Base-by-base conservation (phyloP, 2,888 invertebrate species). In the Cerastis rubricosa region DNA sequence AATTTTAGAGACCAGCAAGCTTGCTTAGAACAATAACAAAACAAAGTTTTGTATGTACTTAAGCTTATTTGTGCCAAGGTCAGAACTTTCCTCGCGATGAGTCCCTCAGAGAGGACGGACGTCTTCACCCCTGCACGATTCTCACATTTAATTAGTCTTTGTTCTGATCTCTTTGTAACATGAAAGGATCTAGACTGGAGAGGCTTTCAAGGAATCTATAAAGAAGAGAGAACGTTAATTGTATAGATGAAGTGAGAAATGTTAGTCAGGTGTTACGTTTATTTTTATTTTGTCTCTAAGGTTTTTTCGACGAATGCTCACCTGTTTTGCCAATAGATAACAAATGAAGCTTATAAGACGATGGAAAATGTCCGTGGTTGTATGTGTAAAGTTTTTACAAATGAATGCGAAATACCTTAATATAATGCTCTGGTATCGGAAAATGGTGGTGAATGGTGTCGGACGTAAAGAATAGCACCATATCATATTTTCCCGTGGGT, bases 31-130 rank as follows among this genome's bases (percentile, higher is more conserved):
- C 78, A 83, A 78, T 70, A 79, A 78, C 71, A 57, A 64, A 80
- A 78, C 85, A 83, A 83, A 86, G 66, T 87, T 87, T 59, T 64
- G 78, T 76, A 66, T 80, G 82, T 85, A 64, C 78, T 81, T 75
- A 67, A 70, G 66, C 67, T 76, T 81, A 81, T 84, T 70, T 65
- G 76, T 80, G 85, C 66, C 87, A 86, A 85, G 87, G 86, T 71
- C 75, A 74, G 51, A 61, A 57, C 66, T 57, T 74, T 84, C 76
- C 47, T 75, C 65, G 63, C 75, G 71, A 76, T 77, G 61, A 67
- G 75, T 74, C 61, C 61, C 57, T 40, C 22, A 35, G 76, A 51
- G 74, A 71, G 75, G 74, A 64, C 51, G 47, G 63, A 71, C 74
- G 59, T 63, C 64, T 73, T 75, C 67, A 85, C 76, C 84, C 80